Evolutionary conservation across 2,113 vertebrate species (phyloP), one percentile per base, ranked within the genome.

Genomic region (Channa argus): DNA sequence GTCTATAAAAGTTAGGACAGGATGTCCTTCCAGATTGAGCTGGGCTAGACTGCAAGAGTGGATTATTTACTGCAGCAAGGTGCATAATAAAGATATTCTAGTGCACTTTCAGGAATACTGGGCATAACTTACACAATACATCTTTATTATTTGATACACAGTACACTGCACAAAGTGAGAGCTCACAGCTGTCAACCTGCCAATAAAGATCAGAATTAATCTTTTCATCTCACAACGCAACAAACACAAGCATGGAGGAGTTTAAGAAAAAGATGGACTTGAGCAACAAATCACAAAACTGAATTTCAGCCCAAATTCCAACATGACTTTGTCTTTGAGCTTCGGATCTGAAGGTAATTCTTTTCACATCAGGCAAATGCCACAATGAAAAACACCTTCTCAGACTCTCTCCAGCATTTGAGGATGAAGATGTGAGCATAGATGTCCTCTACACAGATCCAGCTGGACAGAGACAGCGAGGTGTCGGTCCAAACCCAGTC

Each of bases 401-500:
- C 97, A 0, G 98, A 99, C 82, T 99, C 98, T 76, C 98, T 94
- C 98, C 98, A 99, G 7, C 98, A 99, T 85, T 99, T 99, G 52
- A 99, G 94, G 79, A 99, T 96, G 86, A 99, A 99, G 90, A 99
- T 99, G 90, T 99, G 97, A 44, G 97, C 97, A 24, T 99, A 99
- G 92, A 99, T 99, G 90, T 99, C 98, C 89, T 99, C 98, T 77
- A 99, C 97, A 59, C 98, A 99, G 91, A 99, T 98, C 98, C 98
- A 99, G 92, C 97, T 99, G 91, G 98, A 99, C 87, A 99, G 94
- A 79, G 97, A 99, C 89, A 99, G 93, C 1, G 97, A 98, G 3
- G 98, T 99, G 76, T 99, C 98, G 4, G 97, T 99, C 97, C 98
- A 99, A 70, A 99, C 98, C 98, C 97, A 99, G 93, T 99, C 98